Evolutionary conservation across 2,888 invertebrate species (phyloP), one percentile per base, ranked within the genome.

Genomic region (Trissolcus japonicus): DNA sequence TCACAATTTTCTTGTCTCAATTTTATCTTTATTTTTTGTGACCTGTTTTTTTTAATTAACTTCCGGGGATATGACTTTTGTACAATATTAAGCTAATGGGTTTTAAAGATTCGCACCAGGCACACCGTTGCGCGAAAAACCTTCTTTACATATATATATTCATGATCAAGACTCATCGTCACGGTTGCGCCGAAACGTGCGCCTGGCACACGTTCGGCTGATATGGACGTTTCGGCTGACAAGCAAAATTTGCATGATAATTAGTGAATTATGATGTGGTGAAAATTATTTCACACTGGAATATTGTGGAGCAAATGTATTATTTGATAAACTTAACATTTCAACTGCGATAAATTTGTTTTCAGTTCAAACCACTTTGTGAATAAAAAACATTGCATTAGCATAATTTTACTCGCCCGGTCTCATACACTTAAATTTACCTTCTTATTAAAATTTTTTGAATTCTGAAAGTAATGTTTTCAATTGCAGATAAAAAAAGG

Each of bases 201-300:
- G 62, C 69, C 63, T 57, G 63, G 71, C 63, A 71, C 71, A 63
- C 7, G 11, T 35, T 35, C 11, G 35, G 35, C 35, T 35, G 35
- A 35, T 35, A 35, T 55, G 59, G 59, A 46, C 14, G 55, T 63
- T 63, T 72, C 54, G 46, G 53, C n/a, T 72, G 65, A 65, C 72
- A 25, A 14, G 72, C 65, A 14, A 54, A 65, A 65, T 72, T 72
- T 72, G 60, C 65, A 72, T 73, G 50, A 73, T 66, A 73, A 73
- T 73, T 73, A 61, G 35, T 14, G 21, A 2, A 4, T 19, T 16
- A 21, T 73, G 60, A 55, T 61, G 54, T 40, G 61, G 63, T 63
- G 54, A 73, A 73, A 73, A 65, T 61, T 35, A 35, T 35, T 35
- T 73, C 29, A 13, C 21, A 46, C 16, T 29, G 53, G 13, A 35